Evolutionary conservation across 2,113 vertebrate species (phyloP).

Genomic region (Ophiodon elongatus): DNA sequence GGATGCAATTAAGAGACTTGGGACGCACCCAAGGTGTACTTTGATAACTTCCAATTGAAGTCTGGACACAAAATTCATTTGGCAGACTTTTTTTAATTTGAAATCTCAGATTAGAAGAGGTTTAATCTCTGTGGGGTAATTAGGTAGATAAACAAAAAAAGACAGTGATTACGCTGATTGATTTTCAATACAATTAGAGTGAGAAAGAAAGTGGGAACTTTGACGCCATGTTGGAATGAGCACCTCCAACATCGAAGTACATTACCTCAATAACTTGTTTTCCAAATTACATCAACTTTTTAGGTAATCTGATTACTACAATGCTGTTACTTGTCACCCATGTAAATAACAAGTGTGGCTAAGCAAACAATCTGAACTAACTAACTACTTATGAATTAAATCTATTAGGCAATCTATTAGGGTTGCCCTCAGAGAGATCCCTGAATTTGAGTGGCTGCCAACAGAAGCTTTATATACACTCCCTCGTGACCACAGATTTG

Average conservation of each 20-base stretch:
- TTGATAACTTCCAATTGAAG: neutral
- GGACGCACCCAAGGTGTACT: too few relatives aligned
- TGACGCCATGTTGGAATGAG: neutral
- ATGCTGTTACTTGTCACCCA: neutral
- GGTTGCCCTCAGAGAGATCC: conserved; percentile 24
- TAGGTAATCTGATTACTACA: conserved; percentile 5
- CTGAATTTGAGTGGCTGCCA: conserved; percentile 45
- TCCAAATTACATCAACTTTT: neutral
- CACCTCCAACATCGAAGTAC: neutral
- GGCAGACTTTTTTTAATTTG: conserved; percentile 18
- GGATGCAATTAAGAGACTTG: too few relatives aligned
- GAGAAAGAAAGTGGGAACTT: neutral
- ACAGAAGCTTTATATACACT: conserved; percentile 44
- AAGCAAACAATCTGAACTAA: conserved; percentile 35
- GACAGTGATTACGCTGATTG: conserved; percentile 10
- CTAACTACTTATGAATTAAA: conserved; percentile 43
- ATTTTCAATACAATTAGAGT: conserved; percentile 26
- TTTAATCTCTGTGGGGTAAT: conserved; percentile 23
- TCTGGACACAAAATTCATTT: neutral
- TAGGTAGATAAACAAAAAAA: conserved; percentile 6
- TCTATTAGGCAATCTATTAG: conserved; percentile 42
- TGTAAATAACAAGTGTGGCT: neutral
- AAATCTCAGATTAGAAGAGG: neutral
- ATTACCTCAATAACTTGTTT: neutral
- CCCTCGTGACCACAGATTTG: conserved; percentile 42